Evolutionary conservation across 1,140 invertebrate species (phyloP), one percentile per base, ranked within the genome.

Genomic region (Hesperophylax magnus): DNA sequence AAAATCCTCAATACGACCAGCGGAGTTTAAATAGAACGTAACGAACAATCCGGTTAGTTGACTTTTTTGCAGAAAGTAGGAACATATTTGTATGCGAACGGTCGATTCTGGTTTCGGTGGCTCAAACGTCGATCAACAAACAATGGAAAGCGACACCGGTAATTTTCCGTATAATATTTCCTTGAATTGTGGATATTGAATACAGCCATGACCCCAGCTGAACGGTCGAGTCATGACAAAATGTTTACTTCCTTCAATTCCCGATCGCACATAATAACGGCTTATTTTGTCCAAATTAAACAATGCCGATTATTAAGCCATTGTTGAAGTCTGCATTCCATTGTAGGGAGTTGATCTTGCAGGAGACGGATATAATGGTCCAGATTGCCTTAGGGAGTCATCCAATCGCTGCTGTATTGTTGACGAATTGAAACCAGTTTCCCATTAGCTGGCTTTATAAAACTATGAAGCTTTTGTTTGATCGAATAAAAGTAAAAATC

Each of bases 381-480:
- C 61, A 77, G 74, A 58, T 18, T 72, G 18, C 72, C 52, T 39
- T n/a, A 63, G 77, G 77, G 77, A 78, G 77, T 67, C 74, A 74
- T 77, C 81, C 81, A 78, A 80, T 81, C 79, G 82, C 77, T 76
- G 79, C 60, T 78, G 39, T 76, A 83, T 83, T 83, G 82, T 83
- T 79, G 82, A 81, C 82, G 82, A 72, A 80, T 81, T 81, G 79
- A 83, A 83, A 83, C 82, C 79, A 79, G 82, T 81, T 83, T 80
- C 80, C 69, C 78, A 82, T 82, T 82, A 82, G 75, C 65, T 75
- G 63, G 78, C 65, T 78, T 82, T 80, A 77, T 80, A 53, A 77
- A 82, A 80, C 22, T 75, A 47, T 63, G 79, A 77, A 65, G 79
- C 82, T 83, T 78, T 83, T 83, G 76, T 83, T 82, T 82, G 81